Evolutionary conservation across 2,888 invertebrate species (phyloP).

Genomic region (Acanthoscelides obtectus): DNA sequence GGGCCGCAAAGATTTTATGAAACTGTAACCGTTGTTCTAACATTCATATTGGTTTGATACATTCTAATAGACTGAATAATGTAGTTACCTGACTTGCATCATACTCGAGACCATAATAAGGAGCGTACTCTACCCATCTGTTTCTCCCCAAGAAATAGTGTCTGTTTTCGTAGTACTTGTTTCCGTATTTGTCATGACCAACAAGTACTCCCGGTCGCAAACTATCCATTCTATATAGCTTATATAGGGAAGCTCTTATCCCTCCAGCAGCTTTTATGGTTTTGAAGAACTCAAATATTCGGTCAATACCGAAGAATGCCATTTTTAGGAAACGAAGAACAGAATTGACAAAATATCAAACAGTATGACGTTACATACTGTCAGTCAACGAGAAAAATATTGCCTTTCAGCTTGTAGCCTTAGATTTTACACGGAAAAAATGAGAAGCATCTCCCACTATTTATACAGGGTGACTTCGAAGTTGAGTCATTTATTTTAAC

Average conservation of each 20-base stretch:
- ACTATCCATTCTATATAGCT: conserved; percentile 59
- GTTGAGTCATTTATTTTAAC: too few species aligned
- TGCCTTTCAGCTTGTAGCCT: too few species aligned
- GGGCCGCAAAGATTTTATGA: too few species aligned
- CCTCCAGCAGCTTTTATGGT: conserved; percentile 8
- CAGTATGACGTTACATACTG: too few species aligned
- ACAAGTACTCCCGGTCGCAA: conserved; percentile 72
- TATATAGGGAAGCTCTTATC: conserved; percentile 13
- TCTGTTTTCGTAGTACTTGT: conserved; percentile 85
- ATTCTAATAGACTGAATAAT: too few species aligned
- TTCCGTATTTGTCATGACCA: conserved; percentile 82
- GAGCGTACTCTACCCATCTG: conserved; percentile 84
- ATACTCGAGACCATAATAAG: conserved; percentile 47
- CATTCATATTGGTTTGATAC: too few species aligned
- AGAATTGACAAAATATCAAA: neutral
- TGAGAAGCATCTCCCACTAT: too few species aligned
- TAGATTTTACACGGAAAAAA: too few species aligned
- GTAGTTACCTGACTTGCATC: neutral
- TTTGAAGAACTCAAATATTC: neutral
- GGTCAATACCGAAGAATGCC: neutral
- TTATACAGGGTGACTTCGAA: too few species aligned
- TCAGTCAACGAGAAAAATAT: too few species aligned
- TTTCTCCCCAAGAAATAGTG: conserved; percentile 79
- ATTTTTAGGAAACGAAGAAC: neutral
- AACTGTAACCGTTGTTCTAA: too few species aligned